Percentiles rank a stretch among this genome's conserved stretches.
These are phyloP conservation scores for Drosophila varians DNA, from an alignment of 1,140 invertebrate genomes.

Conservation along the genomic window DNA sequence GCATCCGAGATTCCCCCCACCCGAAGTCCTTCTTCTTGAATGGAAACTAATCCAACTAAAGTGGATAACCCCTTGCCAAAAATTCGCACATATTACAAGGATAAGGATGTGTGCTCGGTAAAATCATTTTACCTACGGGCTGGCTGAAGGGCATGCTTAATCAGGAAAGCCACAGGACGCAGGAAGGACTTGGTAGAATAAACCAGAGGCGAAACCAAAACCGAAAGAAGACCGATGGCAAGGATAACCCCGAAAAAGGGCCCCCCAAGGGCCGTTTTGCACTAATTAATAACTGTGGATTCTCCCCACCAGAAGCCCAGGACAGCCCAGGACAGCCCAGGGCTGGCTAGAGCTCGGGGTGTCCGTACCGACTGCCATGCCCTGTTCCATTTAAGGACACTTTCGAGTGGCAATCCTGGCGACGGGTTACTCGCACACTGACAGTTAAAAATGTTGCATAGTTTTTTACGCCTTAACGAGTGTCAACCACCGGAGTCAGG, in stretches of 20 bases:
- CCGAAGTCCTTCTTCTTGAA: conserved; percentile 7
- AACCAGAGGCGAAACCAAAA: conserved; percentile 11
- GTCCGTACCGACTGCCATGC: not conserved
- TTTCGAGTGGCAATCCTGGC: conserved; percentile 19
- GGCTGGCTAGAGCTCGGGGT: not conserved
- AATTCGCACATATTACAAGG: conserved; percentile 34
- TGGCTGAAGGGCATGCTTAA: conserved; percentile 32
- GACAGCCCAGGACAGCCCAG: not conserved
- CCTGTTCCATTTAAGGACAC: conserved; percentile 17
- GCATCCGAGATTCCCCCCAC: not conserved
- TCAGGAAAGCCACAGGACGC: conserved; percentile 61
- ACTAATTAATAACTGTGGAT: conserved; percentile 80
- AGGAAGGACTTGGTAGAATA: conserved; percentile 10
- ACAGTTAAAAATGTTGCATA: conserved; percentile 78
- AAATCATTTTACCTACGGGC: conserved; percentile 39
- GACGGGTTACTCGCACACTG: conserved; percentile 31
- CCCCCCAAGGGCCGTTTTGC: conserved; percentile 78
- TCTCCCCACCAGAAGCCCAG: conserved; percentile 35
- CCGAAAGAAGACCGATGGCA: conserved; percentile 24
- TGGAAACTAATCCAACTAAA: conserved; percentile 11
- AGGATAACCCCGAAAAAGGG: conserved; percentile 25
- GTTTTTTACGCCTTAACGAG: conserved; percentile 79
- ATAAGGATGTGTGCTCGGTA: conserved; percentile 2
- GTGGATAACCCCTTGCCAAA: conserved; percentile 24
- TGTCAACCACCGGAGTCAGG: conserved; percentile 70